Conservation (phyloP, 2,797 vertebrate species). For the Carcharodon carcharias region DNA sequence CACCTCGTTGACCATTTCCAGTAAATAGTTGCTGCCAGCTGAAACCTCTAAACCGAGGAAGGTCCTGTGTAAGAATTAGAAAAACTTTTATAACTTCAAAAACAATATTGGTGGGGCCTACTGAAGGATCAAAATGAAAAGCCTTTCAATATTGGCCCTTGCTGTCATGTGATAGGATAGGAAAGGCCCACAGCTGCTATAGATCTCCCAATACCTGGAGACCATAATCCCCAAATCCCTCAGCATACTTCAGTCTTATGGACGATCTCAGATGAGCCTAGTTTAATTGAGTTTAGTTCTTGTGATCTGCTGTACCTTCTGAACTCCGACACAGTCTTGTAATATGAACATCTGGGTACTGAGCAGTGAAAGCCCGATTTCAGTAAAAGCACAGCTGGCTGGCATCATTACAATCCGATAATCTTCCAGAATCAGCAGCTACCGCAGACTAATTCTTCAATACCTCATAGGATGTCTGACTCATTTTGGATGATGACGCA, state of each 20-base stretch:
- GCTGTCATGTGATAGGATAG: not conserved
- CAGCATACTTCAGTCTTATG: not conserved
- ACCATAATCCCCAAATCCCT: not conserved
- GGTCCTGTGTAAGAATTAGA: conserved; percentile 54
- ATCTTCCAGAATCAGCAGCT: not conserved
- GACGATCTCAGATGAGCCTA: not conserved
- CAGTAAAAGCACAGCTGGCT: not conserved
- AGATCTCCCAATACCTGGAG: not conserved
- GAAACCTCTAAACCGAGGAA: conserved; percentile 71
- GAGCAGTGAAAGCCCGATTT: not conserved
- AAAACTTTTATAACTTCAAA: not conserved
- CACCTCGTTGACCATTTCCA: conserved; percentile 67
- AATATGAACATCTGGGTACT: not conserved
- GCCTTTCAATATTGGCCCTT: not conserved
- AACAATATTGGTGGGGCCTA: not conserved
- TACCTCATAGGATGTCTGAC: not conserved
- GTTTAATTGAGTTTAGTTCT: not conserved
- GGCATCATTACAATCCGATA: not conserved
- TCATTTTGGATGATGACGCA: not conserved
- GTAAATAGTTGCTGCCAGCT: conserved; percentile 62
- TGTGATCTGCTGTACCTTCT: not conserved
- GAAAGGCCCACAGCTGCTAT: not conserved
- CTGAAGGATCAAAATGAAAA: not conserved
- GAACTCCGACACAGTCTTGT: not conserved
- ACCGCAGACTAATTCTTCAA: not conserved